These are phyloP conservation scores for Temnothorax longispinosus DNA, from an alignment of 1,140 invertebrate species.

Conservation along the genomic window DNA sequence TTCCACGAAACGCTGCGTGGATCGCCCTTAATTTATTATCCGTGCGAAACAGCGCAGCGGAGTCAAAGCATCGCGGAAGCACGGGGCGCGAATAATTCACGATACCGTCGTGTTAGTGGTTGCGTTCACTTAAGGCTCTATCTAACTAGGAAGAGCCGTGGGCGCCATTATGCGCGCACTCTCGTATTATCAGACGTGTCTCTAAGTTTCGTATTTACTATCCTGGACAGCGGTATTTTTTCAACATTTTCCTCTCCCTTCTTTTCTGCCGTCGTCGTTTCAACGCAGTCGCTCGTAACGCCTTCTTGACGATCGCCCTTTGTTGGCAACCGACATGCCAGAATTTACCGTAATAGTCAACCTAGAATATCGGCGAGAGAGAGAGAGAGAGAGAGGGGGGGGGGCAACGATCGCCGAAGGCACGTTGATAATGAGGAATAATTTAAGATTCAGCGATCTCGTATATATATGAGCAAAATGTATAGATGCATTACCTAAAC, in stretches of 20 bases:
- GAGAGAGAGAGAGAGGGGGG: not conserved
- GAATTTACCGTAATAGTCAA: constrained; percentile 47
- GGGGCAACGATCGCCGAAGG: not conserved
- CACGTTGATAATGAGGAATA: constrained; percentile 32
- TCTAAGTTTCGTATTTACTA: constrained; percentile 46
- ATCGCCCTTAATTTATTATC: constrained; percentile 41
- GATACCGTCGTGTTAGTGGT: constrained; percentile 11
- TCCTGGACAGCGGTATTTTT: not conserved
- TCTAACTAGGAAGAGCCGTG: constrained; percentile 63
- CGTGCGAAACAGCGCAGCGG: not conserved
- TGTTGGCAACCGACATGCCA: not conserved
- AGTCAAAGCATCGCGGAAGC: constrained; percentile 20
- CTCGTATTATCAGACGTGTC: constrained; percentile 41
- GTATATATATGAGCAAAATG: not conserved
- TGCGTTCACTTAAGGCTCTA: constrained; percentile 42
- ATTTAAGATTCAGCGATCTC: not conserved
- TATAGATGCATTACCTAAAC: not conserved
- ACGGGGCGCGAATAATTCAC: constrained; percentile 14
- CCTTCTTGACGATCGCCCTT: too few relatives aligned
- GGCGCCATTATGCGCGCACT: constrained; percentile 39
- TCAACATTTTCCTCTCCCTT: not conserved
- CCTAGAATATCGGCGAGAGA: not conserved
- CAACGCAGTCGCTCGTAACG: not conserved
- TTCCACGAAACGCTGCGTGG: constrained; percentile 17
- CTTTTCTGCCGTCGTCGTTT: not conserved